Percentiles rank a stretch among this genome's conserved stretches.
Conservation (phyloP, 2,797 vertebrate species). For the Enteromius thamalakanensis region DNA sequence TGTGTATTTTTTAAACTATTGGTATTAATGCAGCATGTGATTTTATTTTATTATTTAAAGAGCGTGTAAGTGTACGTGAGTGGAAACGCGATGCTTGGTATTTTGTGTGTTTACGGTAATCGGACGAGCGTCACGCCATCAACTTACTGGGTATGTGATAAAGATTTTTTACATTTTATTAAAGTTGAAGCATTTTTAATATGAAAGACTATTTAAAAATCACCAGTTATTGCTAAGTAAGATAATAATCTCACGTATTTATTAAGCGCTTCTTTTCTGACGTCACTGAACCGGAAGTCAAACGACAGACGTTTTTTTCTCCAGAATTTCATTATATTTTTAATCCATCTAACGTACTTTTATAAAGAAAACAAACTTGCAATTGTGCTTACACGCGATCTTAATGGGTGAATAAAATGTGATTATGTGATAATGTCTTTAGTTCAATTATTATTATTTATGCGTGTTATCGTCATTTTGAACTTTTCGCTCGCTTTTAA, state of each 20-base stretch:
- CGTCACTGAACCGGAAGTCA: constrained; percentile 3
- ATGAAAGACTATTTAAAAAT: not conserved
- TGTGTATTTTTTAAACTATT: accelerated
- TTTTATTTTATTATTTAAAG: too few species aligned
- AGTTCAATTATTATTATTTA: not conserved
- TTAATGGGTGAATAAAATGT: not conserved
- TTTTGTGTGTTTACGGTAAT: constrained; percentile 55
- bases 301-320: not conserved
- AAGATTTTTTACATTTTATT: not conserved
- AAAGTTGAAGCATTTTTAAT: not conserved
- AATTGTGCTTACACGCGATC: not conserved
- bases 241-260: not conserved
- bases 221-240: not conserved
- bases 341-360: not conserved
- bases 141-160: not conserved
- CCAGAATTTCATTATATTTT: not conserved
- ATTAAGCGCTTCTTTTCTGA: not conserved
- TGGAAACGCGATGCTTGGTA: not conserved
- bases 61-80: accelerated
- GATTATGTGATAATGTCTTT: not conserved
- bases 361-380: not conserved
- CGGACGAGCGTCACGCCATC: constrained; percentile 56
- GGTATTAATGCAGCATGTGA: too few species aligned
- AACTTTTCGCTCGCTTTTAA: not conserved
- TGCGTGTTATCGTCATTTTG: not conserved